phyloP scores from a whole-genome alignment of 2,888 invertebrate species.

The Pyralis farinalis region DNA sequence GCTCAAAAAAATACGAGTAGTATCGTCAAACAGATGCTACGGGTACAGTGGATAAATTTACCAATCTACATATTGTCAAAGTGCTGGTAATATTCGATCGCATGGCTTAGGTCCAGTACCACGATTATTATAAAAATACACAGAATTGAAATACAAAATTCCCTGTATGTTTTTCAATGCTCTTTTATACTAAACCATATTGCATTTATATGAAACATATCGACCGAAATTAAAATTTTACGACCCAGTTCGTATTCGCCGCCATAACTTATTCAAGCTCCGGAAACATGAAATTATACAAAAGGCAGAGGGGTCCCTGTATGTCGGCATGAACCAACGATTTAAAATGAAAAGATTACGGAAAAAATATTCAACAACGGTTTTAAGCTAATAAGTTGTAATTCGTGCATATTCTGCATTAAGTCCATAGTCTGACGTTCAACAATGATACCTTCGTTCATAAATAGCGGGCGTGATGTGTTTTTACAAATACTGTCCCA shows the following conservation, averaged over 20 bases:
- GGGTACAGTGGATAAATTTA: no score
- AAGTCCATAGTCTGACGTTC: background rate
- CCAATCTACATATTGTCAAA: no score
- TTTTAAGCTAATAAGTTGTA: no score
- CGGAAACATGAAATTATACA: conserved; percentile 64
- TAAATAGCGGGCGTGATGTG: conserved; percentile 30
- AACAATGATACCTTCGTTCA: conserved; percentile 9
- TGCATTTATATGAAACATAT: conserved; percentile 23
- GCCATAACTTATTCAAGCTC: conserved; percentile 65
- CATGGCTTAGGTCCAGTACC: no score
- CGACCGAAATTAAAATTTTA: conserved; percentile 60
- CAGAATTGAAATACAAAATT: no score
- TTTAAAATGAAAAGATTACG: conserved; percentile 34
- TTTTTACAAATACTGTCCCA: conserved; percentile 36
- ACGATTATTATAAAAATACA: no score
- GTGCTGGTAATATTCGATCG: no score
- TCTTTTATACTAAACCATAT: background rate
- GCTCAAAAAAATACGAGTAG: no score
- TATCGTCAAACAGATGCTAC: no score
- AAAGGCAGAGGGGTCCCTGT: conserved; percentile 55
- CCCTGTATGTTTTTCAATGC: no score
- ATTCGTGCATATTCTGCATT: no score
- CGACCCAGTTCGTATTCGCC: conserved; percentile 43
- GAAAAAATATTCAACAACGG: conserved; percentile 9
- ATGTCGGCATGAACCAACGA: conserved; percentile 42